These are phyloP conservation scores for Bombus terrestris DNA, from an alignment of 1,140 invertebrate species.

Conservation along the genomic window DNA sequence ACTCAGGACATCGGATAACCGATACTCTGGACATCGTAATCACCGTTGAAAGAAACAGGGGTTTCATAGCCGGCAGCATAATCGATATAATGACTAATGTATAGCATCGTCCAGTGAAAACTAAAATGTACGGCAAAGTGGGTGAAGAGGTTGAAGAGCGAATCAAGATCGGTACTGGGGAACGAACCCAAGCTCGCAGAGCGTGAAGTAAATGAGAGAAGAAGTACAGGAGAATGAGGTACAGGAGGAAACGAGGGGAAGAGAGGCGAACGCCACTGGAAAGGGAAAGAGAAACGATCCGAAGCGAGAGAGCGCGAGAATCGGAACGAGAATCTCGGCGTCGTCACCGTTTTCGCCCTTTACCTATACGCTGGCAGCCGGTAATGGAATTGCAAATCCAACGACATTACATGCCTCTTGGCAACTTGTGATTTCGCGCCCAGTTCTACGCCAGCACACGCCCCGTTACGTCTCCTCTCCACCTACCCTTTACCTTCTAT, in stretches of 20 bases:
- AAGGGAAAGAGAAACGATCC: slow-evolving; percentile 29
- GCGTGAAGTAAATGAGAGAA: neutral
- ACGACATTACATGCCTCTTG: slow-evolving; percentile 81
- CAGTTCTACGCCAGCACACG: slow-evolving; percentile 69
- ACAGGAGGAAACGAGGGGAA: neutral
- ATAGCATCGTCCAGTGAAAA: slow-evolving; percentile 8
- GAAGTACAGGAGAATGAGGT: neutral
- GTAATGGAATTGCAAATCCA: slow-evolving; percentile 82
- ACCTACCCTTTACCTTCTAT: neutral
- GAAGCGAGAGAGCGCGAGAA: slow-evolving; percentile 30
- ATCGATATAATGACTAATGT: slow-evolving; percentile 42
- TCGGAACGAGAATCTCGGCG: slow-evolving; percentile 56
- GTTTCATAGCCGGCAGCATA: neutral
- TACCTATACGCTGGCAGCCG: slow-evolving; percentile 67
- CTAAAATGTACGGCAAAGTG: neutral
- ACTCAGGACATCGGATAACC: neutral
- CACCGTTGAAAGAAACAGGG: slow-evolving; percentile 20
- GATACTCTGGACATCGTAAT: neutral
- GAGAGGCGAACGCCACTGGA: slow-evolving; percentile 1
- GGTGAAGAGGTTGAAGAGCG: neutral
- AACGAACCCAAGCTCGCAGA: neutral
- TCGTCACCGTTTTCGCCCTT: slow-evolving; percentile 70
- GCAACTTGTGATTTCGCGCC: slow-evolving; percentile 80
- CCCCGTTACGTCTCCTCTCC: slow-evolving; percentile 20
- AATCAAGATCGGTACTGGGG: neutral